These are phyloP conservation scores for Deroptyus accipitrinus DNA, from an alignment of 2,113 vertebrate species.

Conservation along the genomic window DNA sequence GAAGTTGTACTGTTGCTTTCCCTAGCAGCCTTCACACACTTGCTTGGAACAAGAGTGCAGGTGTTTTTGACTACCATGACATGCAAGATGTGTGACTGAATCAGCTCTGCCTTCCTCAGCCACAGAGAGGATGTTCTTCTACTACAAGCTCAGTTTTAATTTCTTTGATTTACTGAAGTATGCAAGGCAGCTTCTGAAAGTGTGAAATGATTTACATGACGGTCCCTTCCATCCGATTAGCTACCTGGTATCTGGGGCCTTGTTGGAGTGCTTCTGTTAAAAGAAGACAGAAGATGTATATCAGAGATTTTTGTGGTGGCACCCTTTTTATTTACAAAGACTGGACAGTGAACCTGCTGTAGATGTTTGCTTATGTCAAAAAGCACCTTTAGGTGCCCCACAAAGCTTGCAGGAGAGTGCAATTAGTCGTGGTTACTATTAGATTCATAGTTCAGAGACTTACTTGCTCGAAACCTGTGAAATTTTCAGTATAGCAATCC, in stretches of 20 bases:
- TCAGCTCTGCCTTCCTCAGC: neutral
- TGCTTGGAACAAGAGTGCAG: neutral
- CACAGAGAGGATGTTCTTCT: neutral
- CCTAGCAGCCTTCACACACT: neutral
- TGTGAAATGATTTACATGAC: neutral
- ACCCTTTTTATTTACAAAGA: neutral
- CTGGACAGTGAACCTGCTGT: neutral
- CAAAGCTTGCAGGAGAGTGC: neutral
- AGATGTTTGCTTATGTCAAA: neutral
- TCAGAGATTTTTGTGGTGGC: neutral
- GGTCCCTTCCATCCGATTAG: neutral
- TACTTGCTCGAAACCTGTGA: neutral
- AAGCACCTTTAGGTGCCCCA: neutral
- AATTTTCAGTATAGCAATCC: neutral
- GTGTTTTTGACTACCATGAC: neutral
- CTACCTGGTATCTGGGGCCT: neutral
- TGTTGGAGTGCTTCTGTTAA: neutral
- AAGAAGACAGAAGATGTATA: neutral
- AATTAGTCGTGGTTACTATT: neutral
- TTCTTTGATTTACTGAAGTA: neutral
- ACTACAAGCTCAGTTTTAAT: neutral
- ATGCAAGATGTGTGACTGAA: neutral
- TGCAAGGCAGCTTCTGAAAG: neutral
- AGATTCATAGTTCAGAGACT: neutral
- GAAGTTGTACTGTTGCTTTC: neutral